Conservation (phyloP, 2,113 vertebrate species). For the Thalassoma bifasciatum region DNA sequence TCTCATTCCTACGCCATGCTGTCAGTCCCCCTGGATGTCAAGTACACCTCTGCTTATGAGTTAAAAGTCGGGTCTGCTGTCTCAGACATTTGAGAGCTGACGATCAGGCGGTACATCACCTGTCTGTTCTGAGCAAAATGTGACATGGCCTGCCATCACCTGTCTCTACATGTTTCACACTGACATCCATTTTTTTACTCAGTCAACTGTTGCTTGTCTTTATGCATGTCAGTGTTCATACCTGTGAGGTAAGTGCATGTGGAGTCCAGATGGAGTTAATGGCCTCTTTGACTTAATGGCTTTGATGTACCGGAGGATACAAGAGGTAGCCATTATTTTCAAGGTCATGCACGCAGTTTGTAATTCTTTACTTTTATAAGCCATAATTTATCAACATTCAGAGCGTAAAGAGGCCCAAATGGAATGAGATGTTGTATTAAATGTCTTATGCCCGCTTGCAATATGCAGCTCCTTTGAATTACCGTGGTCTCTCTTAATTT, state of each 20-base stretch:
- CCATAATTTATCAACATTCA: neutral
- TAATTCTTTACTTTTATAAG: slow-evolving; percentile 2
- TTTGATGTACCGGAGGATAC: neutral
- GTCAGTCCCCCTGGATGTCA: slow-evolving; percentile 20
- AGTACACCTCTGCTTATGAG: neutral
- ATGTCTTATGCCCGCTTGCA: neutral
- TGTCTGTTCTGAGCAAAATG: slow-evolving; percentile 21
- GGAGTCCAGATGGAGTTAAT: neutral
- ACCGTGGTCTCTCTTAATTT: neutral
- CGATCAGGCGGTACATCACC: slow-evolving; percentile 18
- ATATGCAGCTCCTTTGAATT: neutral
- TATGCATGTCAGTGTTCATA: slow-evolving; percentile 19
- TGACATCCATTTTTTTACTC: neutral
- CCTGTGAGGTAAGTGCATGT: slow-evolving; percentile 27
- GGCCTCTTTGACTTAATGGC: neutral
- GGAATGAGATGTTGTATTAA: neutral
- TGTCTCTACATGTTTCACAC: slow-evolving; percentile 19
- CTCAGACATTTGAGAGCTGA: slow-evolving; percentile 3
- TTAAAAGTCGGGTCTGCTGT: slow-evolving; percentile 30
- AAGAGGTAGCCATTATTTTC: neutral
- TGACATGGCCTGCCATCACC: neutral
- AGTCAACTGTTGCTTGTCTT: neutral
- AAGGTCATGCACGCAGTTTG: neutral
- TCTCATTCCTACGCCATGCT: slow-evolving; percentile 3
- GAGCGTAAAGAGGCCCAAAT: neutral